Evolutionary conservation across 2,888 invertebrate species (phyloP).

Genomic region (Caenorhabditis panamensis): DNA sequence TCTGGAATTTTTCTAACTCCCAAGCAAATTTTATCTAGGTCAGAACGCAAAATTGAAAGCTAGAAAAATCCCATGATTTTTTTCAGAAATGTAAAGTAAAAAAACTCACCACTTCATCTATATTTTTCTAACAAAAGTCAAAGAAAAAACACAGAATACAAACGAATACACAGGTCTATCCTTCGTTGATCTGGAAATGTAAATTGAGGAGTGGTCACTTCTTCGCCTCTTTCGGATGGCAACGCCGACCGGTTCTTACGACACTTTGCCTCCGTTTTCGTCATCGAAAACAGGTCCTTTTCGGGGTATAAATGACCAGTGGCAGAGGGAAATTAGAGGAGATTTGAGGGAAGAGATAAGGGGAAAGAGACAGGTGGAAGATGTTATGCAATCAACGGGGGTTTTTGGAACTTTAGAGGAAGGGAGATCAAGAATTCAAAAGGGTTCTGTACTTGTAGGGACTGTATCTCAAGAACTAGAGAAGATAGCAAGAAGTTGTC

Average conservation of each 20-base stretch:
- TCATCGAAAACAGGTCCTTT: conserved; percentile 34
- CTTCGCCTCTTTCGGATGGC: conserved; percentile 4
- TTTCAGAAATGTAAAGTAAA: too few species aligned
- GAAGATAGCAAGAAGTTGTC: too few species aligned
- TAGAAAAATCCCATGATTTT: too few species aligned
- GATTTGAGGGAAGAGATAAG: conserved; percentile 14
- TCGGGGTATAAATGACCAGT: conserved; percentile 43
- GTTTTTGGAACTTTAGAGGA: too few species aligned
- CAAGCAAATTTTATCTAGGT: too few species aligned
- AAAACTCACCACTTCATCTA: conserved; percentile 33
- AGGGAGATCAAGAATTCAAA: too few species aligned
- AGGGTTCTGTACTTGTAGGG: too few species aligned
- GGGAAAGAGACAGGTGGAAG: conserved; percentile 8
- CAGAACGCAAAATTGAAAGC: too few species aligned
- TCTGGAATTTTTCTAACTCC: too few species aligned
- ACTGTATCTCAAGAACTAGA: too few species aligned
- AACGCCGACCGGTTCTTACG: conserved; percentile 52
- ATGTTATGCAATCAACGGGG: too few species aligned
- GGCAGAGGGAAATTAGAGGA: conserved; percentile 3
- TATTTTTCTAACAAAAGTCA: not conserved
- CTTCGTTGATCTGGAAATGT: conserved; percentile 38
- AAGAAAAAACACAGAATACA: conserved; percentile 25
- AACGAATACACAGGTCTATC: not conserved
- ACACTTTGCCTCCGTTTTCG: conserved; percentile 48
- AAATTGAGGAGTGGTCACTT: conserved; percentile 45